Percentiles rank a stretch among this genome's conserved stretches.
These are phyloP conservation scores for Noctilio leporinus DNA, from an alignment of 2,113 vertebrate genomes.

Conservation along the genomic window DNA sequence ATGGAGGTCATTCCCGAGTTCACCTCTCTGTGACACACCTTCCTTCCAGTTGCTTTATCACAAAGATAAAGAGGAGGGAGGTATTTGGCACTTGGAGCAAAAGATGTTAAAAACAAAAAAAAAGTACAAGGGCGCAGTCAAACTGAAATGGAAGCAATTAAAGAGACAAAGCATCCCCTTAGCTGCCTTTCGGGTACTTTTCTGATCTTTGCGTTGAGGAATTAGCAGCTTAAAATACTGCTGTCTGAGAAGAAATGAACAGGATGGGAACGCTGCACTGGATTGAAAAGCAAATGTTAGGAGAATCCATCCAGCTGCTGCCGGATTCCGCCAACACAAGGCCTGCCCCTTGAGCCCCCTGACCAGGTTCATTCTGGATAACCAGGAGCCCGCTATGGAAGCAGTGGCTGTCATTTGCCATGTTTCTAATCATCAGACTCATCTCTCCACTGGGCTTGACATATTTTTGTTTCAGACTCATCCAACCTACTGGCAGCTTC, in stretches of 20 bases:
- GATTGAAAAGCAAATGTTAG: not conserved
- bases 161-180: constrained; percentile 59
- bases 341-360: fast-evolving
- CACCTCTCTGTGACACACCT: not conserved
- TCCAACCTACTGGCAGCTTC: not conserved
- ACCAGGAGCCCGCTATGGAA: not conserved
- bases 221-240: constrained; percentile 56
- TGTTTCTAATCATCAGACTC: not conserved
- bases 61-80: constrained; percentile 15
- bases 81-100: constrained; percentile 55
- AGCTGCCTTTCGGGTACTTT: constrained; percentile 70
- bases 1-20: not conserved
- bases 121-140: constrained; percentile 55
- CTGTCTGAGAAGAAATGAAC: constrained; percentile 22
- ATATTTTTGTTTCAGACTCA: not conserved
- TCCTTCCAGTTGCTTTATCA: constrained; percentile 20
- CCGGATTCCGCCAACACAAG: not conserved
- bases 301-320: not conserved
- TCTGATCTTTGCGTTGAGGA: constrained; percentile 71
- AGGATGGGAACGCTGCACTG: not conserved
- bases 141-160: constrained; percentile 62
- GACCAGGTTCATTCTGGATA: not conserved
- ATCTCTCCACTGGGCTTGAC: not conserved
- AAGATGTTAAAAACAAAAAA: constrained; percentile 62
- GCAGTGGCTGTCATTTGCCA: not conserved